Percentiles rank a stretch among this genome's conserved stretches.
phyloP scores from a whole-genome alignment of 2,888 invertebrate genomes.

The Drosophila cracens region DNA sequence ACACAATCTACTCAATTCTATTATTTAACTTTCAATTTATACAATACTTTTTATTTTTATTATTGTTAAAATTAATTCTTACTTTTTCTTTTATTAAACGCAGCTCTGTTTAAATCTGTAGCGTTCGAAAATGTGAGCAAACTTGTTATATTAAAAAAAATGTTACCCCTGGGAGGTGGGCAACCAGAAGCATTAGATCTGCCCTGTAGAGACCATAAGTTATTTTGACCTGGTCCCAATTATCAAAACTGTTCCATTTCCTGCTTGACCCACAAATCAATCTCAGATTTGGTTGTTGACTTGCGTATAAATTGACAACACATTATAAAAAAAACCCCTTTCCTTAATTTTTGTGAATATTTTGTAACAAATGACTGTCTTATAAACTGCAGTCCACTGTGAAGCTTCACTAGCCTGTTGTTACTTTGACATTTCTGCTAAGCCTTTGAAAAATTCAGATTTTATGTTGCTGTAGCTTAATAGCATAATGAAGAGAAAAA shows the following conservation, averaged over 20 bases:
- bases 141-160: too few relatives aligned
- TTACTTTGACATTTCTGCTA: slow-evolving; percentile 15
- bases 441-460: slow-evolving; percentile 16
- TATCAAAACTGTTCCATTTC: background rate
- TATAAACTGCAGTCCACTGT: background rate
- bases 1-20: background rate
- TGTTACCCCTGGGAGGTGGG: too few relatives aligned
- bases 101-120: too few relatives aligned
- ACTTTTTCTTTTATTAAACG: too few relatives aligned
- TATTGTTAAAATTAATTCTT: too few relatives aligned
- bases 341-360: background rate
- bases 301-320: background rate
- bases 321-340: background rate
- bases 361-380: background rate
- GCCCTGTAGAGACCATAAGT: background rate
- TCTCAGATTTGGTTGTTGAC: background rate
- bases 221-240: background rate
- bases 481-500: slow-evolving; percentile 1
- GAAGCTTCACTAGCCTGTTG: background rate
- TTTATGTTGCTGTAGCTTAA: slow-evolving; percentile 20
- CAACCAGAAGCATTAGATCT: background rate
- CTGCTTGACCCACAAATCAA: background rate
- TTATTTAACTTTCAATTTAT: background rate
- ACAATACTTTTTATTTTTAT: background rate
- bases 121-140: too few relatives aligned